Conservation (phyloP, 2,797 vertebrate genomes). For the Poecilia picta region DNA sequence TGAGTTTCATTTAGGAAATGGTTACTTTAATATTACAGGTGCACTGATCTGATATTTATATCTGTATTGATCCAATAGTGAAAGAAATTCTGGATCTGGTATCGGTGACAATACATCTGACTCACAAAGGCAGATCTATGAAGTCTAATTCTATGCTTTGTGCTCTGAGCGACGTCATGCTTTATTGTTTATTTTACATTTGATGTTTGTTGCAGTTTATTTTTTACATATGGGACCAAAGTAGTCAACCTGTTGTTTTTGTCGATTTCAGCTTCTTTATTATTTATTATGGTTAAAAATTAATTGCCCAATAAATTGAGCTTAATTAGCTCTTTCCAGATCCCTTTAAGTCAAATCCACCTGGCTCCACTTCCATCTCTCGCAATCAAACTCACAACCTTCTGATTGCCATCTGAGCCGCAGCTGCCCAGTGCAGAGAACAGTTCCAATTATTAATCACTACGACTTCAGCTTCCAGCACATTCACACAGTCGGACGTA, state of each 20-base stretch:
- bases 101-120: too few species aligned
- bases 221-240: too few species aligned
- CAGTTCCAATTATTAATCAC: background rate
- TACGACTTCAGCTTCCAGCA: background rate
- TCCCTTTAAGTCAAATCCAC: background rate
- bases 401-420: background rate
- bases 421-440: background rate
- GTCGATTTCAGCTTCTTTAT: too few species aligned
- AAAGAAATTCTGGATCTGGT: too few species aligned
- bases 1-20: background rate
- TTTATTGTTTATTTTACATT: too few species aligned
- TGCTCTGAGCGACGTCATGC: too few species aligned
- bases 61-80: too few species aligned
- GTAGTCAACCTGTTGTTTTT: too few species aligned
- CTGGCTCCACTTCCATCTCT: background rate
- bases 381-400: background rate
- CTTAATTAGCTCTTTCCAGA: background rate
- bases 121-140: too few species aligned
- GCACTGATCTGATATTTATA: too few species aligned
- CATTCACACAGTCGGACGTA: background rate
- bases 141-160: too few species aligned
- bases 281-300: background rate
- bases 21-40: background rate
- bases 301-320: background rate
- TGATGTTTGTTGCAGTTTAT: too few species aligned